A percentile compares a stretch with the other conserved stretches of the same genome.
Conservation (phyloP, 30 jellyfish, hydroid and myxozoan species). For the Cassiopea xamachana region DNA sequence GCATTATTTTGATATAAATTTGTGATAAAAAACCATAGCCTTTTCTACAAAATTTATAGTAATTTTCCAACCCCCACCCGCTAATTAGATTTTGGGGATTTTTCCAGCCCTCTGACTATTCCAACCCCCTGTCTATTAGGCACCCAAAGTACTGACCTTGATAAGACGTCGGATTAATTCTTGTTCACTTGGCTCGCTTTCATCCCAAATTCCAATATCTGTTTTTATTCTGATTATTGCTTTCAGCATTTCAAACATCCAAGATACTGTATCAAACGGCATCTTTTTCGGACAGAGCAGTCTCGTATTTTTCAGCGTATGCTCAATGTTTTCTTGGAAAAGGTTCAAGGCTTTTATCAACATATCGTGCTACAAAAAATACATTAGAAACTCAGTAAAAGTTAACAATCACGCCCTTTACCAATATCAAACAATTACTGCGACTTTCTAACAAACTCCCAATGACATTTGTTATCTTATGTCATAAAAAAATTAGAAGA, state of each 20-base stretch:
- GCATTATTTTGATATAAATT: too few relatives aligned
- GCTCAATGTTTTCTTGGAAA: constrained; percentile 28
- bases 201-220: constrained; percentile 53
- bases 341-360: constrained; percentile 18
- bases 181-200: constrained; percentile 5
- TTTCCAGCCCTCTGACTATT: too few relatives aligned
- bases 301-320: constrained; percentile 45
- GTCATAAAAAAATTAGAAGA: too few relatives aligned
- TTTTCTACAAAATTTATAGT: too few relatives aligned
- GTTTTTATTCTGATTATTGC: constrained; percentile 44
- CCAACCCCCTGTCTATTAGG: too few relatives aligned
- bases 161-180: constrained; percentile 7
- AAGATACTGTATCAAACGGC: constrained; percentile 52
- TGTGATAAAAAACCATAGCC: too few relatives aligned
- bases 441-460: too few relatives aligned
- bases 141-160: constrained; percentile 10
- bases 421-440: too few relatives aligned
- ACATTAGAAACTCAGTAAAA: neutral
- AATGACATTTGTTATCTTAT: too few relatives aligned
- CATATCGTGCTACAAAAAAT: constrained; percentile 22
- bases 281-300: constrained; percentile 43
- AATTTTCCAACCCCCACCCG: too few relatives aligned
- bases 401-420: too few relatives aligned
- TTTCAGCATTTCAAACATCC: constrained; percentile 62
- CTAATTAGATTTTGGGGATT: too few relatives aligned